phyloP scores from a whole-genome alignment of 1,140 invertebrate species.

The Heliconius nattereri region DNA sequence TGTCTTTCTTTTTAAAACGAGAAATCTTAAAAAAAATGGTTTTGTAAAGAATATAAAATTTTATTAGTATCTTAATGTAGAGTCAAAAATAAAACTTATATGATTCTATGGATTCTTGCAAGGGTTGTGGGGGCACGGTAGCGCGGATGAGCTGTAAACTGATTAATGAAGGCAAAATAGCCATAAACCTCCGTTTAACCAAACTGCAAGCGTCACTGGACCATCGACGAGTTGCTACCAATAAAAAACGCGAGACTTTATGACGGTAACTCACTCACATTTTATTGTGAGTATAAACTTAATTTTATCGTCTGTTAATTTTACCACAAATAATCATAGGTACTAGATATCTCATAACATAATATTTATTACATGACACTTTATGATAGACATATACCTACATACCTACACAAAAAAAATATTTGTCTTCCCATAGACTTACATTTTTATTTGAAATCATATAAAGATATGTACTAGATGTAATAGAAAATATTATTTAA shows the following conservation, averaged over 20 bases:
- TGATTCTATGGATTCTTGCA: background rate
- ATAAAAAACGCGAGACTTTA: slow-evolving; percentile 81
- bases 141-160: slow-evolving; percentile 62
- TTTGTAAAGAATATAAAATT: background rate
- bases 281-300: slow-evolving; percentile 81
- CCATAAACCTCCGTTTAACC: slow-evolving; percentile 80
- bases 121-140: slow-evolving; percentile 54
- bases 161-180: slow-evolving; percentile 81
- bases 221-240: slow-evolving; percentile 74
- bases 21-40: background rate
- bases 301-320: slow-evolving; percentile 82
- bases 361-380: slow-evolving; percentile 17
- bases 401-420: background rate
- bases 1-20: background rate
- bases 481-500: background rate
- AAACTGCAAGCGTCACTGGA: slow-evolving; percentile 80
- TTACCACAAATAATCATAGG: slow-evolving; percentile 79
- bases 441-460: background rate
- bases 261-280: slow-evolving; percentile 80
- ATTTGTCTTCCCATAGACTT: background rate
- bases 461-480: background rate
- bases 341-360: slow-evolving; percentile 48
- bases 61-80: background rate
- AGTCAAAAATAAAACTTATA: background rate
- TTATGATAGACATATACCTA: background rate